Evolutionary conservation across 2,113 vertebrate species (phyloP).

Genomic region (Daubentonia madagascariensis): DNA sequence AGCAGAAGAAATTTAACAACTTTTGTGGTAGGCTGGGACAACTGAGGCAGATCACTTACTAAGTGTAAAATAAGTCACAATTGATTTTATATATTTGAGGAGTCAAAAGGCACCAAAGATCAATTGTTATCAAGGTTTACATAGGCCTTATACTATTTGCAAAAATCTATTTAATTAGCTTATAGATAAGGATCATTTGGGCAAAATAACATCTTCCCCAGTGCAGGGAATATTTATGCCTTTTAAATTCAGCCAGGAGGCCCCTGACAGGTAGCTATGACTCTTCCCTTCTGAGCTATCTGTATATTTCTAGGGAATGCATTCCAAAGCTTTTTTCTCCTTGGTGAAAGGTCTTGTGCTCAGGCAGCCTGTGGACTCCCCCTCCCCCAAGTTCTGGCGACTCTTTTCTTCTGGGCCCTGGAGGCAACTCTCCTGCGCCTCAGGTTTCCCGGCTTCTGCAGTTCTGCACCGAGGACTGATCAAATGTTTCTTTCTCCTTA

Average conservation of each 20-base stretch:
- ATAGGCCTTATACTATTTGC: neutral
- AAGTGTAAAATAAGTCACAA: neutral
- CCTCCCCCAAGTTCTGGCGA: neutral
- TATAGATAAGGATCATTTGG: neutral
- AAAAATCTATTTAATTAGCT: neutral
- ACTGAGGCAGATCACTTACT: neutral
- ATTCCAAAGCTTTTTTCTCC: neutral
- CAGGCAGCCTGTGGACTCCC: neutral
- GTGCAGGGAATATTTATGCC: neutral
- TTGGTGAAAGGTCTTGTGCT: neutral
- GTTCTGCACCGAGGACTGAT: neutral
- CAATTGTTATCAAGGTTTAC: neutral
- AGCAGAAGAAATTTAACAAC: neutral
- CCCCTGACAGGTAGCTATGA: neutral
- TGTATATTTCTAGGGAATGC: neutral
- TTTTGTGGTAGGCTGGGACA: neutral
- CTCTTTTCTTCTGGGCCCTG: neutral
- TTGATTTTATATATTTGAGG: neutral
- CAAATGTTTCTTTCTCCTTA: slow-evolving; percentile 69
- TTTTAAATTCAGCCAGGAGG: neutral
- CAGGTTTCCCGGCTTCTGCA: slow-evolving; percentile 63
- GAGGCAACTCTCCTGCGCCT: slow-evolving; percentile 31
- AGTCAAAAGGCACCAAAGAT: neutral
- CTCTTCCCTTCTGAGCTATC: neutral
- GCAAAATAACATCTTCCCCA: neutral